Percentiles rank a stretch among this genome's conserved stretches.
phyloP scores from a whole-genome alignment of 2,888 invertebrate species.

The Aphidius colemani region DNA sequence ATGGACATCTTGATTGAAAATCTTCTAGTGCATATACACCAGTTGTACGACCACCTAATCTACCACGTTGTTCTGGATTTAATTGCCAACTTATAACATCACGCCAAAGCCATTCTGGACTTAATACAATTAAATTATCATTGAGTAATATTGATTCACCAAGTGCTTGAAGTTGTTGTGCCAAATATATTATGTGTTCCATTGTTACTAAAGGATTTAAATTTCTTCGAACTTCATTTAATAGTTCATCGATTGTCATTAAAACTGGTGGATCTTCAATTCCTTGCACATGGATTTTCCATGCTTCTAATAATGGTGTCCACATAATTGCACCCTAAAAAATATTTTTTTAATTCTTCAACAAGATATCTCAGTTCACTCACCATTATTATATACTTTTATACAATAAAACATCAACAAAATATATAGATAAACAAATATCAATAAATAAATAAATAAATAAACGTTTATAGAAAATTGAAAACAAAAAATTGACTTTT shows the following conservation, averaged over 20 bases:
- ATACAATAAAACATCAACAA: not conserved
- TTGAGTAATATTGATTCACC: slow-evolving; percentile 63
- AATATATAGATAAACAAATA: slow-evolving; percentile 20
- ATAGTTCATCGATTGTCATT: slow-evolving; percentile 50
- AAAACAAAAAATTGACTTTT: no score
- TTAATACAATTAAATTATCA: slow-evolving; percentile 69
- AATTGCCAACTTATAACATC: slow-evolving; percentile 72
- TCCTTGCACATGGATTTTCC: slow-evolving; percentile 51
- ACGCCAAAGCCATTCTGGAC: slow-evolving; percentile 71
- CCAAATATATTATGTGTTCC: slow-evolving; percentile 54
- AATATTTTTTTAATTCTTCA: slow-evolving; percentile 17
- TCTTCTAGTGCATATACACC: slow-evolving; percentile 76
- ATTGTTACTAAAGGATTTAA: slow-evolving; percentile 56
- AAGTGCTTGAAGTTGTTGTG: slow-evolving; percentile 61
- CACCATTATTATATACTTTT: no score
- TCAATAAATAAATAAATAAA: slow-evolving; percentile 29
- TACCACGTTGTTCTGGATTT: slow-evolving; percentile 62
- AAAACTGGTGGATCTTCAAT: slow-evolving; percentile 55
- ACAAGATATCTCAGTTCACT: no score
- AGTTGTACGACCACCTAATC: slow-evolving; percentile 64
- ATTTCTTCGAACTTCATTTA: slow-evolving; percentile 49
- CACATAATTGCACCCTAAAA: slow-evolving; percentile 54
- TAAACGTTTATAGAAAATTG: slow-evolving; percentile 4
- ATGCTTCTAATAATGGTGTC: slow-evolving; percentile 56
- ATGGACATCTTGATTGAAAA: slow-evolving; percentile 73